These are phyloP conservation scores for Heliconius erato DNA, from an alignment of 2,888 invertebrate genomes.

Conservation along the genomic window DNA sequence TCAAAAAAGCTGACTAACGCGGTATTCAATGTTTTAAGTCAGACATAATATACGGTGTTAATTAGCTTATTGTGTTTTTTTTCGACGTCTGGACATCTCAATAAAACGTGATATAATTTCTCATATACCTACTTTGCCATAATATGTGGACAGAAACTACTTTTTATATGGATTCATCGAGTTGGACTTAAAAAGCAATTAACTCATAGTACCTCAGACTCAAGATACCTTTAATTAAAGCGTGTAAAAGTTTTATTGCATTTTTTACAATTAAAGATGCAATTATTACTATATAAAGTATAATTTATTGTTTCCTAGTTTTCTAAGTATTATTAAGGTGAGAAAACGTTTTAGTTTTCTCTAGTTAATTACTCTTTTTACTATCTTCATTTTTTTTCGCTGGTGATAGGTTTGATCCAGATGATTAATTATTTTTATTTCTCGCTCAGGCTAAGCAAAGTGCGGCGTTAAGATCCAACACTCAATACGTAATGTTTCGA, in stretches of 20 bases:
- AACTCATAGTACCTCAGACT: background rate
- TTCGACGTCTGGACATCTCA: background rate
- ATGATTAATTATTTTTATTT: no score
- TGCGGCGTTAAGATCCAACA: no score
- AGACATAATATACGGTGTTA: background rate
- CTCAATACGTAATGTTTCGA: no score
- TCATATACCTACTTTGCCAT: background rate
- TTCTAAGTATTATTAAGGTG: background rate
- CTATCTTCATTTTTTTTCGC: no score
- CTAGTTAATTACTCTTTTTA: no score
- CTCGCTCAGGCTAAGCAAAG: no score
- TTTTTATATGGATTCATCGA: background rate
- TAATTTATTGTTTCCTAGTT: background rate
- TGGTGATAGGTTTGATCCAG: no score
- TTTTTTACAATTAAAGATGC: background rate
- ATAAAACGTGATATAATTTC: background rate
- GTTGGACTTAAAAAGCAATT: background rate
- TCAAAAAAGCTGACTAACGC: background rate
- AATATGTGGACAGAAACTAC: background rate
- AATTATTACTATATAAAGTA: background rate
- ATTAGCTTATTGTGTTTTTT: background rate
- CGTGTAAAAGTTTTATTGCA: background rate
- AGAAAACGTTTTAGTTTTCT: no score
- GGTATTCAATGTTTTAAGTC: background rate
- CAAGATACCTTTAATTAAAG: background rate